phyloP scores from a whole-genome alignment of 2,113 vertebrate genomes.

The Setophaga coronata region DNA sequence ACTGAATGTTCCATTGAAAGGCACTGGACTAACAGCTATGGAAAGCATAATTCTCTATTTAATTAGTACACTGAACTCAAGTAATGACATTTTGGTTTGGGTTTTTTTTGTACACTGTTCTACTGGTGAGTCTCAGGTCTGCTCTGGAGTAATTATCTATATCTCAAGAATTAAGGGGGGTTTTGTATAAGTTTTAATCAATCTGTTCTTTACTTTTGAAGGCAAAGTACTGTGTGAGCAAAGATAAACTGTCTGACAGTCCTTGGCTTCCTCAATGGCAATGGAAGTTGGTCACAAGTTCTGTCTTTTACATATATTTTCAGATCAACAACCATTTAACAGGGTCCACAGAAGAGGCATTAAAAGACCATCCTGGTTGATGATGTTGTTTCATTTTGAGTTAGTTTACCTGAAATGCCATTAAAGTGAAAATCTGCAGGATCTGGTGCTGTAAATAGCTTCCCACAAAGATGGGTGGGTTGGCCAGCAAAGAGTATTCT shows the following conservation, averaged over 20 bases:
- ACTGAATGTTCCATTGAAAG: neutral
- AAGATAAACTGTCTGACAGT: neutral
- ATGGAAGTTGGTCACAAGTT: neutral
- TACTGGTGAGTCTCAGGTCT: neutral
- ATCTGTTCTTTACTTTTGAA: neutral
- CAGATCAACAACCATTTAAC: neutral
- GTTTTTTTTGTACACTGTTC: neutral
- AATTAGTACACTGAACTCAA: neutral
- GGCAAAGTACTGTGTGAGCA: neutral
- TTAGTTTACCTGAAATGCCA: neutral
- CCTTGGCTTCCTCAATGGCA: neutral
- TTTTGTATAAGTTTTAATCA: neutral
- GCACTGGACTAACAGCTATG: neutral
- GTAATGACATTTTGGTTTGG: neutral
- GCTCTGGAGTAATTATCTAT: neutral
- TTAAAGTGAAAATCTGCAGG: neutral
- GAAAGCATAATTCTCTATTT: neutral
- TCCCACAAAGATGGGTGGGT: neutral
- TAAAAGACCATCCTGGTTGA: neutral
- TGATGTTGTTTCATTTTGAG: neutral
- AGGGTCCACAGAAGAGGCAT: neutral
- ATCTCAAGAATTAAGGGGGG: neutral
- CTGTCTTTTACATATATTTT: neutral
- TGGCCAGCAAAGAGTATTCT: neutral
- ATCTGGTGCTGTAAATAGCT: neutral